These are phyloP conservation scores for Noctuana brunneofusca DNA, from an alignment of 2,888 invertebrate species.

Conservation along the genomic window DNA sequence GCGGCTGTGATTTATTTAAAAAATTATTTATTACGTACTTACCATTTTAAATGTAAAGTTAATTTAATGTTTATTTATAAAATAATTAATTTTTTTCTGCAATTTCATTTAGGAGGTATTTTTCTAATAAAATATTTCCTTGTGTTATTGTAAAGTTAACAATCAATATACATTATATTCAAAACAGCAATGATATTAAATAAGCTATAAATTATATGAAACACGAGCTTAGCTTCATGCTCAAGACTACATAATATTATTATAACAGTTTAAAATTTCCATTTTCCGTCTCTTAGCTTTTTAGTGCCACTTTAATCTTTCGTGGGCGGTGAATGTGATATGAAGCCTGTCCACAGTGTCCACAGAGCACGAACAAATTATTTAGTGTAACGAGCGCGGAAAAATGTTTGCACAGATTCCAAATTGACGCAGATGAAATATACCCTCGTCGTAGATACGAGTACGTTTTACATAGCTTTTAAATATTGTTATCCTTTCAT, in stretches of 20 bases:
- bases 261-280: conserved; percentile 41
- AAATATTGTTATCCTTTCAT: neutral
- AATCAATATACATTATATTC: neutral
- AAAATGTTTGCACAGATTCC: neutral
- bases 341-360: conserved; percentile 17
- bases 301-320: conserved; percentile 36
- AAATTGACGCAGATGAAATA: conserved; percentile 5
- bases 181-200: conserved; percentile 33
- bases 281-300: conserved; percentile 47
- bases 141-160: too few relatives aligned
- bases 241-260: conserved; percentile 53
- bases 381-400: neutral
- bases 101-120: neutral
- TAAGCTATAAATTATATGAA: conserved; percentile 41
- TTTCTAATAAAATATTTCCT: neutral
- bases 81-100: too few relatives aligned
- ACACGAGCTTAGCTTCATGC: conserved; percentile 75
- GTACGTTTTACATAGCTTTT: neutral
- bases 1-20: conserved; percentile 23
- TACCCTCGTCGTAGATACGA: neutral
- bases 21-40: too few relatives aligned
- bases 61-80: too few relatives aligned
- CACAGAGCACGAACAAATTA: conserved; percentile 5
- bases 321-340: conserved; percentile 37
- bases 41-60: too few relatives aligned